Evolutionary conservation across 2,797 vertebrate genomes (phyloP).

Genomic region (Galagoides demidoff): DNA sequence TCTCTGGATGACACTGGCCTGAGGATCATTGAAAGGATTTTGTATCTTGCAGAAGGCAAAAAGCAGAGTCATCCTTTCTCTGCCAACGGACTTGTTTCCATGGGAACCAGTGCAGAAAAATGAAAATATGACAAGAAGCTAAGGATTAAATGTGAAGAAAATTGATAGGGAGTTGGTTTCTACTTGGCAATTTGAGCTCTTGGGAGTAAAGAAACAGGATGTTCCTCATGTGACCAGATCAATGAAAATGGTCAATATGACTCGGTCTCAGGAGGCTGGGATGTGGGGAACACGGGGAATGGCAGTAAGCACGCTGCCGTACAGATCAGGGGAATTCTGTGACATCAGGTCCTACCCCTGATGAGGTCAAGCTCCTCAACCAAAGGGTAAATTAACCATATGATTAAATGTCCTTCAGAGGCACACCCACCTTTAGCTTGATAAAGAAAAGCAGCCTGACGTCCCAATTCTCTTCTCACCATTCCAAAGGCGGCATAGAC

Average conservation of each 20-base stretch:
- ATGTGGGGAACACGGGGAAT: background rate
- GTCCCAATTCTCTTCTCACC: too few relatives aligned
- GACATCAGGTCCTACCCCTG: constrained; percentile 7
- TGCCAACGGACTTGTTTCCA: constrained; percentile 65
- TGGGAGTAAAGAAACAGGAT: constrained; percentile 26
- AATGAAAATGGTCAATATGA: constrained; percentile 15
- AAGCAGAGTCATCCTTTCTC: constrained; percentile 42
- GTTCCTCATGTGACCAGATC: background rate
- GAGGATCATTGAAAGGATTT: constrained; percentile 28
- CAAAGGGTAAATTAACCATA: background rate
- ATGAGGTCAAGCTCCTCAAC: constrained; percentile 1
- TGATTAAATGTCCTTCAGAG: background rate
- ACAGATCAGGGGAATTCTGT: background rate
- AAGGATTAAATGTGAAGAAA: constrained; percentile 49
- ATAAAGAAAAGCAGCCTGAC: constrained; percentile 8
- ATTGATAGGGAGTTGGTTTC: constrained; percentile 59
- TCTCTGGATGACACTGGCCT: constrained; percentile 24
- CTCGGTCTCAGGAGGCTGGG: background rate
- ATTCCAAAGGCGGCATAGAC: background rate
- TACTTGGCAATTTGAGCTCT: constrained; percentile 31
- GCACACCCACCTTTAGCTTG: background rate
- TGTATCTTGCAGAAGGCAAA: constrained; percentile 63
- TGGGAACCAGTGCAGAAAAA: constrained; percentile 73
- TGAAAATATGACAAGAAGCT: constrained; percentile 45
- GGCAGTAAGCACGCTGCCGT: background rate